These are phyloP conservation scores for Tupiocoris notatus DNA, from an alignment of 2,888 invertebrate species.

Conservation along the genomic window DNA sequence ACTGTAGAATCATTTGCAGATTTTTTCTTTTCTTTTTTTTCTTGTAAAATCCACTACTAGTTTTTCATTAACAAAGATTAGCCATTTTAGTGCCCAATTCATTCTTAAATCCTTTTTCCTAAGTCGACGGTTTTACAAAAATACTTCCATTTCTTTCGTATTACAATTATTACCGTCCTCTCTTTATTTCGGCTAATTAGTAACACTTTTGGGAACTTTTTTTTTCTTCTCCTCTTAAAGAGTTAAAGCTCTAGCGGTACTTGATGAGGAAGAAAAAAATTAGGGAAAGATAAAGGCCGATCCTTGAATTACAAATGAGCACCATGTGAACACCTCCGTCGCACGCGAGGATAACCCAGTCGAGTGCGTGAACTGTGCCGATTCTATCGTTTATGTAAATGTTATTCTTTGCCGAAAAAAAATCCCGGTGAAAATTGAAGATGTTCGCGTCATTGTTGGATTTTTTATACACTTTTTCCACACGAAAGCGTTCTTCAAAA, in stretches of 20 bases:
- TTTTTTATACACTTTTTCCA: background rate
- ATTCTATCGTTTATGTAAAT: slow-evolving; percentile 22
- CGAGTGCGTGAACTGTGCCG: slow-evolving; percentile 23
- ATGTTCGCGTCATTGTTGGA: background rate
- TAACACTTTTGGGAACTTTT: slow-evolving; percentile 15
- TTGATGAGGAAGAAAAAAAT: background rate
- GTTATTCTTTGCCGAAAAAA: slow-evolving; percentile 15
- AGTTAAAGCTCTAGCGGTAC: slow-evolving; percentile 1
- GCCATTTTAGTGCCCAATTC: too few species aligned
- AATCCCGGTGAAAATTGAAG: background rate
- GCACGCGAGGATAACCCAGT: slow-evolving; percentile 16
- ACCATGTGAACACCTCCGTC: slow-evolving; percentile 13
- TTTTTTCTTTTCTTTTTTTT: too few species aligned
- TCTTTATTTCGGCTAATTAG: slow-evolving; percentile 25
- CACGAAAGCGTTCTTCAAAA: background rate
- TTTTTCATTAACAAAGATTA: too few species aligned
- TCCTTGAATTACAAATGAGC: slow-evolving; percentile 26
- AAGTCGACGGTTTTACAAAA: too few species aligned
- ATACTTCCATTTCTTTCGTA: too few species aligned
- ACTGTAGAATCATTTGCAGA: too few species aligned
- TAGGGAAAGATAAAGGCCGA: slow-evolving; percentile 14
- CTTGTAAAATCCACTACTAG: too few species aligned
- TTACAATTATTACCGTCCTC: slow-evolving; percentile 1
- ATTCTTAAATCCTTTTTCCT: too few species aligned
- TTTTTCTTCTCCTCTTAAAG: background rate